Conservation (phyloP, 2,888 invertebrate genomes). For the Diploptera punctata region DNA sequence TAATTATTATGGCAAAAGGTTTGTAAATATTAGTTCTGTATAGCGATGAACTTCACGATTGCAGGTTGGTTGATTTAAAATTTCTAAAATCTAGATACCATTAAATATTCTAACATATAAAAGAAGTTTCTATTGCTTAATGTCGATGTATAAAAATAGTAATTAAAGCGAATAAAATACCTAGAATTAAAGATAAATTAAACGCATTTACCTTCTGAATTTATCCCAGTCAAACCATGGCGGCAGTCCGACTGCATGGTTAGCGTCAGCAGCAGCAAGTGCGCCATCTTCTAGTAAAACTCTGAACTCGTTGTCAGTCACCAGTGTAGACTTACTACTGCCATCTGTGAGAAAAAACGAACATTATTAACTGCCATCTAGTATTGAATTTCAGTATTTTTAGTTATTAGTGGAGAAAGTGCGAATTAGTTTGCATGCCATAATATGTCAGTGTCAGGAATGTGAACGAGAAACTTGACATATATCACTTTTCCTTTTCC, state of each 20-base stretch:
- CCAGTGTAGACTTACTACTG: not conserved
- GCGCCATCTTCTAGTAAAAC: constrained; percentile 57
- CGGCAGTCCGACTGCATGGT: constrained; percentile 53
- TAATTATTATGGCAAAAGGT: no score
- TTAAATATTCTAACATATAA: no score
- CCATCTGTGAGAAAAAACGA: constrained; percentile 10
- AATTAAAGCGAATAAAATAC: no score
- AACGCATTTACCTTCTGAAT: constrained; percentile 41
- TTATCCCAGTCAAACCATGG: constrained; percentile 45
- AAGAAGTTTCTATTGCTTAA: no score
- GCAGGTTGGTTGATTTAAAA: no score
- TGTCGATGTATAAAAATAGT: no score
- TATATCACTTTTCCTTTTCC: not conserved
- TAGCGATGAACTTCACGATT: no score
- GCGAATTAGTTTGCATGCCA: not conserved
- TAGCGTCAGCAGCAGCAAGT: constrained; percentile 57
- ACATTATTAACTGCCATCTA: not conserved
- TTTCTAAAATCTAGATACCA: no score
- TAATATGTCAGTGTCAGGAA: not conserved
- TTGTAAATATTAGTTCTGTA: no score
- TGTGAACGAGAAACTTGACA: not conserved
- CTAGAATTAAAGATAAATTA: no score
- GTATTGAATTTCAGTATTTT: not conserved
- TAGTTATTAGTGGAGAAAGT: not conserved
- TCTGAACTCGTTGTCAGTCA: constrained; percentile 56